These are phyloP conservation scores for Drosophila meridiana DNA, from an alignment of 2,888 invertebrate species.

Conservation along the genomic window DNA sequence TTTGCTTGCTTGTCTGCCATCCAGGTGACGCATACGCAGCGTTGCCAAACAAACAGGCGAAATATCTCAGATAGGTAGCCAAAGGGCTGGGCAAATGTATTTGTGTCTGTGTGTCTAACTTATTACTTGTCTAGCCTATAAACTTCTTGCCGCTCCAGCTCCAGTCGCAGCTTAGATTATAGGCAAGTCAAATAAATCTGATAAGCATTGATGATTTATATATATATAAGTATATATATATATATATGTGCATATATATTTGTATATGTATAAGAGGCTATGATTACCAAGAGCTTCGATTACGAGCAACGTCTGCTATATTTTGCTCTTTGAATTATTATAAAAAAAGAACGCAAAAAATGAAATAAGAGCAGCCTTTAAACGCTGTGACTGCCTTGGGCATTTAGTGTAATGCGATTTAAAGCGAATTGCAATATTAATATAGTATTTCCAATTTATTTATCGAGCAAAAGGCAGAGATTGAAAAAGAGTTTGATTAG, in stretches of 20 bases:
- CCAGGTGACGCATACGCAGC: slow-evolving; percentile 66
- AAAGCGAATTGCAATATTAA: not conserved
- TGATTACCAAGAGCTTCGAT: not conserved
- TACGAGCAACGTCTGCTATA: not conserved
- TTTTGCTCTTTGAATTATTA: not conserved
- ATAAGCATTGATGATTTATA: slow-evolving; percentile 8
- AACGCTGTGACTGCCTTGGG: not conserved
- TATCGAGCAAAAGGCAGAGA: fast-evolving
- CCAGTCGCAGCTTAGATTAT: slow-evolving; percentile 3
- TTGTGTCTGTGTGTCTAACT: slow-evolving; percentile 9
- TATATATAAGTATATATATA: not conserved
- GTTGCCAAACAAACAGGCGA: slow-evolving; percentile 16
- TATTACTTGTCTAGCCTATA: slow-evolving; percentile 17
- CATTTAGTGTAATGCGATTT: not conserved
- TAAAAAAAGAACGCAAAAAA: not conserved
- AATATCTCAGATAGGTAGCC: slow-evolving; percentile 9
- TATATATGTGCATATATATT: not conserved
- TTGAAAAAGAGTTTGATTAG: not conserved
- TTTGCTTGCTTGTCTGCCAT: slow-evolving; percentile 32
- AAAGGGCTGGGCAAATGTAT: slow-evolving; percentile 3
- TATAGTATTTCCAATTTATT: not conserved
- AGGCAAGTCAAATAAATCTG: slow-evolving; percentile 21
- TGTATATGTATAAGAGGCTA: not conserved
- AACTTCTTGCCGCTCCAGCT: not conserved
- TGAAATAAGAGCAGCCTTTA: slow-evolving; percentile 1